phyloP scores from a whole-genome alignment of 2,797 vertebrate genomes.

The Ceryle rudis region DNA sequence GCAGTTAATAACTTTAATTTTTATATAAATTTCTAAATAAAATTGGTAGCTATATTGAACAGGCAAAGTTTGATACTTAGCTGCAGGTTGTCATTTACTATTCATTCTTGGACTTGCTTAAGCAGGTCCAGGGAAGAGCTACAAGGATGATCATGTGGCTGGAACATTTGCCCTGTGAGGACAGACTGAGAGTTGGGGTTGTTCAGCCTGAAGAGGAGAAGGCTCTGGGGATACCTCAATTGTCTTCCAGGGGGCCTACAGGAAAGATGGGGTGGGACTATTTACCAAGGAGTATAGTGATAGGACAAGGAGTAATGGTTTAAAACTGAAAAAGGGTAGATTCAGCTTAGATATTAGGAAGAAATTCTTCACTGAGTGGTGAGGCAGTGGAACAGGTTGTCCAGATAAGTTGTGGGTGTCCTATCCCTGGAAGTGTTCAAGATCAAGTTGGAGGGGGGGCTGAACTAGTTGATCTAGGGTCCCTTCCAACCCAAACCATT shows the following conservation, averaged over 20 bases:
- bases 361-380: too few species aligned
- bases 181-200: too few species aligned
- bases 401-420: neutral
- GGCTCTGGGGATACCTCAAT: too few species aligned
- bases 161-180: neutral
- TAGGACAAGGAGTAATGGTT: neutral
- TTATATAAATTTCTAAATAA: neutral
- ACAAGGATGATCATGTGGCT: neutral
- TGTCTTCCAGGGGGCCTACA: too few species aligned
- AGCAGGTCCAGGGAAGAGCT: neutral
- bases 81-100: neutral
- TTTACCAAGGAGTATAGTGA: neutral
- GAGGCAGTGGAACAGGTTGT: too few species aligned
- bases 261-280: too few species aligned
- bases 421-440: neutral
- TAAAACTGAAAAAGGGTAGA: neutral
- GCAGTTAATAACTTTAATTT: neutral
- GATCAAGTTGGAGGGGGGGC: neutral
- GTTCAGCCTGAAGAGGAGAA: neutral
- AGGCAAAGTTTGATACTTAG: neutral
- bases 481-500: too few species aligned
- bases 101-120: too few species aligned
- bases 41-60: neutral
- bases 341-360: neutral
- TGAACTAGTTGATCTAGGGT: fast-evolving